phyloP scores from a whole-genome alignment of 2,113 vertebrate genomes.

The Psilopogon haemacephalus region DNA sequence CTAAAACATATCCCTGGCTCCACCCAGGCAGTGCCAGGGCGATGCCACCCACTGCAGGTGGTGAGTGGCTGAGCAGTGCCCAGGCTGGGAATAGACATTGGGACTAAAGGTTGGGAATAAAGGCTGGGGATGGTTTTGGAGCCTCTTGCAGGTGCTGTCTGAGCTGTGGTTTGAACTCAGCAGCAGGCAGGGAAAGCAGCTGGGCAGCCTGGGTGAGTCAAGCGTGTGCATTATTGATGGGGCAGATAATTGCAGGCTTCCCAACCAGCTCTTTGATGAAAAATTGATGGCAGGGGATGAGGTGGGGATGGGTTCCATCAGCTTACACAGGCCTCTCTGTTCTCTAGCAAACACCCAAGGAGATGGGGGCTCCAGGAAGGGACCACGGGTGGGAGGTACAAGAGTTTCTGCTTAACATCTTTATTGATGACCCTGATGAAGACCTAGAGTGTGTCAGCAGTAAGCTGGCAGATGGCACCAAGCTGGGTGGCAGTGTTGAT shows the following conservation, averaged over 20 bases:
- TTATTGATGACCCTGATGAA: too few species aligned
- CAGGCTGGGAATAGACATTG: too few species aligned
- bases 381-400: rapidly evolving
- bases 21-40: rapidly evolving
- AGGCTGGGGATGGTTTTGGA: too few species aligned
- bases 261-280: conserved; percentile 18
- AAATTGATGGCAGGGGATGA: conserved; percentile 60
- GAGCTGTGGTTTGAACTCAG: not conserved
- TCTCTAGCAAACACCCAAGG: not conserved
- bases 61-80: not conserved
- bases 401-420: not conserved
- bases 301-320: not conserved
- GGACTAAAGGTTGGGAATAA: too few species aligned
- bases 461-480: too few species aligned
- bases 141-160: too few species aligned
- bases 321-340: not conserved
- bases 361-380: not conserved
- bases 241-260: not conserved
- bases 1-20: not conserved
- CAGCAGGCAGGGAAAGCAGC: not conserved
- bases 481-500: too few species aligned
- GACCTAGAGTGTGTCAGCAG: too few species aligned
- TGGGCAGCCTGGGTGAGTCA: not conserved
- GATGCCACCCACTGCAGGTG: not conserved
- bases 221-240: conserved; percentile 18